Base-by-base conservation (phyloP, 2,113 vertebrate species). In the Caranx melampygus region DNA sequence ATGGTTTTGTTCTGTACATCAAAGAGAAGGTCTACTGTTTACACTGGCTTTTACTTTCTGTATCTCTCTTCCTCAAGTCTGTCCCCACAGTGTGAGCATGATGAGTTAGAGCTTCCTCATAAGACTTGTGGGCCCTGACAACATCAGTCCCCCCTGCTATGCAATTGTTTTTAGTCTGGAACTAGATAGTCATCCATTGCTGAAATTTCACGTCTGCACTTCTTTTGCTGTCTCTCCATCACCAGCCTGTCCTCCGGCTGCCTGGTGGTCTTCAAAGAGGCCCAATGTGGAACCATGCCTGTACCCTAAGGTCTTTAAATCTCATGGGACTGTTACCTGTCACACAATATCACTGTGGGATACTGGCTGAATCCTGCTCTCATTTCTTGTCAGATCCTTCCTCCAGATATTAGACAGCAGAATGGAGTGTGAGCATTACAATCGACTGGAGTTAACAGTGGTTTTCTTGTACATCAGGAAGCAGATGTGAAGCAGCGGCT, bases 1-100 rank as follows among this genome's bases (percentile, higher is more conserved):
- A 74, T 35, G 60, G 37, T 83, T 91, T 74, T 63, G 51, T 81
- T 69, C 68, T 49, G 64, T 59, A 77, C 78, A 88, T 91, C 84
- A 91, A 88, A 91, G 63, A 15, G 26, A 45, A 45, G 40, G 6
- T 34, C 35, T 83, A 75, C 26, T 85, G 79, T 82, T 91, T 88
- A 65, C 45, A 37, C 79, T 80, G 82, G 64, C 81, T 62, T 75
- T 66, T 37, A 45, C 12, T 72, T 64, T 80, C 72, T 62, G 42
- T 66, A 63, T 58, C 57, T 61, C 73, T 55, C 59, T 37, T 75
- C 68, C 58, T 72, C 61, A 40, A 21, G 26, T 44, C 63, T 83
- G 66, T 52, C 65, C 31, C 59, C 60, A 49, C 65, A 68, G 52
- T 58, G 54, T 47, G 34, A 71, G 51, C 61, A 58, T 49, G 61